These are phyloP conservation scores for Onchidella celtica DNA, from an alignment of 2,888 invertebrate genomes.

Conservation along the genomic window DNA sequence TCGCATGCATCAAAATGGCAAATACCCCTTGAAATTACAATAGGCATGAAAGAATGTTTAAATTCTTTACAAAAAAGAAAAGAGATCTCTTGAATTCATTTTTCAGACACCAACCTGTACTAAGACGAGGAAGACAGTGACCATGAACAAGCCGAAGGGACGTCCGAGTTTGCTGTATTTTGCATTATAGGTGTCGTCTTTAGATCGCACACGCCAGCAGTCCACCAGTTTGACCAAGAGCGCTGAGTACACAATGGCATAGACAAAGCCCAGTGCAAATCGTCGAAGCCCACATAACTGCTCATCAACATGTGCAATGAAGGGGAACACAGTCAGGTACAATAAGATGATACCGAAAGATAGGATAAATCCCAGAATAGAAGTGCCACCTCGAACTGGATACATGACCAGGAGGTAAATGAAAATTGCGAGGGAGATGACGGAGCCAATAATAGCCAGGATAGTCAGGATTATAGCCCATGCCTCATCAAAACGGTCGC, in stretches of 20 bases:
- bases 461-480: constrained; percentile 79
- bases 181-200: constrained; percentile 66
- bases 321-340: constrained; percentile 80
- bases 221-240: constrained; percentile 81
- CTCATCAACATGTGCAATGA: constrained; percentile 78
- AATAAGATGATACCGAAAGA: constrained; percentile 80
- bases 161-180: constrained; percentile 75
- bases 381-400: constrained; percentile 78
- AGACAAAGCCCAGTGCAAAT: constrained; percentile 80
- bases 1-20: no score
- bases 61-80: no score
- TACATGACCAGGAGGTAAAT: constrained; percentile 79
- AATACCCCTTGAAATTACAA: no score
- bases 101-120: no score
- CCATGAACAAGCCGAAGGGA: constrained; percentile 78
- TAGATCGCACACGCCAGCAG: constrained; percentile 77
- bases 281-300: constrained; percentile 79
- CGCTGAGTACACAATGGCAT: constrained; percentile 80
- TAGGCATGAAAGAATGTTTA: no score
- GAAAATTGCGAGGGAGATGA: constrained; percentile 78
- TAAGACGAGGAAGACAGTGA: constrained; percentile 75
- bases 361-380: constrained; percentile 80
- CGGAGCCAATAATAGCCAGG: constrained; percentile 78
- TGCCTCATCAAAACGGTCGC: constrained; percentile 72
- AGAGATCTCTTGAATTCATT: no score